phyloP scores from a whole-genome alignment of 2,797 vertebrate species.

The Sebastes reedi region DNA sequence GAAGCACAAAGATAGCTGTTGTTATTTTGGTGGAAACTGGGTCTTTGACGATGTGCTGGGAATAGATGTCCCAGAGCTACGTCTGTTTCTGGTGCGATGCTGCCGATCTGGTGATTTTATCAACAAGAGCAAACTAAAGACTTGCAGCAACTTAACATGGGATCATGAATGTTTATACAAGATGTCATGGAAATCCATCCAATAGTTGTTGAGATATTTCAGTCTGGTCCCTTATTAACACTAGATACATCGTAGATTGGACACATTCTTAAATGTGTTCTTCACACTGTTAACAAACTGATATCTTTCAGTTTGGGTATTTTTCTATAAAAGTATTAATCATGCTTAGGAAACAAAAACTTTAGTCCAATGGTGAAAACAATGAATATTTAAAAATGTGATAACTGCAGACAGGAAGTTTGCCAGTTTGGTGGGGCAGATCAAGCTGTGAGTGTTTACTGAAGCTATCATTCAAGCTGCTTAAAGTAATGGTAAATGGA shows the following conservation, averaged over 20 bases:
- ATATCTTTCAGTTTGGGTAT: not conserved
- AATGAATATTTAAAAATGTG: not conserved
- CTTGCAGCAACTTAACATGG: not conserved
- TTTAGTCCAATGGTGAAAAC: not conserved
- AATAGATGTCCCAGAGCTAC: not conserved
- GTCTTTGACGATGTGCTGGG: not conserved
- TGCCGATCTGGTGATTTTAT: not conserved
- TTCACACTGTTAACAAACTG: not conserved
- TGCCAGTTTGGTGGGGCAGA: not conserved
- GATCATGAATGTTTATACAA: not conserved
- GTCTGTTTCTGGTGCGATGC: not conserved
- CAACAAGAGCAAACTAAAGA: not conserved
- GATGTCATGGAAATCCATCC: not conserved
- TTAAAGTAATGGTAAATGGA: too few relatives aligned
- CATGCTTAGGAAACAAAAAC: not conserved
- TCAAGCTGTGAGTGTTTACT: not conserved
- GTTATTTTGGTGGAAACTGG: not conserved
- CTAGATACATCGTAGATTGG: too few relatives aligned
- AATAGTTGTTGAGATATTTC: not conserved
- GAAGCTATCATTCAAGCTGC: too few relatives aligned
- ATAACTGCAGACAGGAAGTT: not conserved
- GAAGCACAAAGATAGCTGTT: not conserved
- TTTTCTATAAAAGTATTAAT: not conserved
- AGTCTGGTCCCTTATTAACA: not conserved
- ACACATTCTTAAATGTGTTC: too few relatives aligned